phyloP scores from a whole-genome alignment of 2,797 vertebrate species.

The Novumbra hubbsi region DNA sequence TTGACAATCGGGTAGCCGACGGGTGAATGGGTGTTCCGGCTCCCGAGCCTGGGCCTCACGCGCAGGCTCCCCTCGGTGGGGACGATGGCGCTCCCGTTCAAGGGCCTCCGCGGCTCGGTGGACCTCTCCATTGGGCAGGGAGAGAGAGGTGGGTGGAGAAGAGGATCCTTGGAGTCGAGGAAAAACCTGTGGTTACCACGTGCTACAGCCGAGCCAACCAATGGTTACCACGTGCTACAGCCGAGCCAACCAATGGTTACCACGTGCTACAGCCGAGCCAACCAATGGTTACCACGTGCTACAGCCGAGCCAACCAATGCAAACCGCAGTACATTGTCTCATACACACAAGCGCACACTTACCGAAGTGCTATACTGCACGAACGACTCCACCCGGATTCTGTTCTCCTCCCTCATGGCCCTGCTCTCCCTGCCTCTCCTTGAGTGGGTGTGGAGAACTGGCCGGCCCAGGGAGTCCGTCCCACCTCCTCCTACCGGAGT shows the following conservation, averaged over 20 bases:
- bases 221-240: too few species aligned
- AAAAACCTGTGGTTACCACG: neutral
- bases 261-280: too few species aligned
- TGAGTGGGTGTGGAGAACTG: slow-evolving; percentile 68
- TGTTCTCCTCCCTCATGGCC: slow-evolving; percentile 47
- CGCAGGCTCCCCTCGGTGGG: slow-evolving; percentile 40
- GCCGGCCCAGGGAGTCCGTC: slow-evolving; percentile 75
- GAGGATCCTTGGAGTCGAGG: slow-evolving; percentile 50
- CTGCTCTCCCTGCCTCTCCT: slow-evolving; percentile 61
- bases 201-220: neutral
- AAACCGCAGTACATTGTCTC: too few species aligned
- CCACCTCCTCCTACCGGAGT: slow-evolving; percentile 64
- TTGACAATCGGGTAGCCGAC: slow-evolving; percentile 50
- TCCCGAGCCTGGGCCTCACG: slow-evolving; percentile 36
- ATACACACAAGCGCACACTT: slow-evolving; percentile 15
- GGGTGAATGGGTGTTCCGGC: slow-evolving; percentile 52
- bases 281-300: too few species aligned
- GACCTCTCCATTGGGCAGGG: slow-evolving; percentile 49
- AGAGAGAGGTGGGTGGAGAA: slow-evolving; percentile 66
- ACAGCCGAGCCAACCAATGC: too few species aligned
- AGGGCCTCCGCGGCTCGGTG: slow-evolving; percentile 51
- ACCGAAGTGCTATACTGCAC: slow-evolving; percentile 66
- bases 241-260: too few species aligned
- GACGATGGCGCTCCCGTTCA: slow-evolving; percentile 60
- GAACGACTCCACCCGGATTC: slow-evolving; percentile 63